These are phyloP conservation scores for Lamellibrachia luymesi DNA, from an alignment of 1,140 invertebrate species.

Conservation along the genomic window DNA sequence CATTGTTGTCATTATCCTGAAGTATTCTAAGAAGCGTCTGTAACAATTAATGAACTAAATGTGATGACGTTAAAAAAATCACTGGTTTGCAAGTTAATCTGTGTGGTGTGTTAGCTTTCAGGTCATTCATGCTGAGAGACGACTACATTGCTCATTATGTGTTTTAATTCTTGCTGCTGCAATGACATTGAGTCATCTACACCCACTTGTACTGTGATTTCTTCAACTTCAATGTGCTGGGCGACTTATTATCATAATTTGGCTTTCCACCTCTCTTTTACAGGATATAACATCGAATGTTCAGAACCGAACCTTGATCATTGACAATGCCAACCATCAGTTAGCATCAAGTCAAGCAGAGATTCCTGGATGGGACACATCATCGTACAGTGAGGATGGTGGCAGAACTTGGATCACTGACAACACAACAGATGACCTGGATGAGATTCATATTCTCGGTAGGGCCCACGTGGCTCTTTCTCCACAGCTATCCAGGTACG, in stretches of 20 bases:
- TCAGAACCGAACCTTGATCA: constrained; percentile 38
- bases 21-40: too few relatives aligned
- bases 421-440: constrained; percentile 29
- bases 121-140: too few relatives aligned
- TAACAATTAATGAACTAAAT: too few relatives aligned
- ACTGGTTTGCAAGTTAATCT: too few relatives aligned
- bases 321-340: constrained; percentile 36
- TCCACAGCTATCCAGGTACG: constrained; percentile 28
- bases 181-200: too few relatives aligned
- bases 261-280: constrained; percentile 23
- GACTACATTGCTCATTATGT: too few relatives aligned
- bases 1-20: too few relatives aligned
- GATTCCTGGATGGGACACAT: background rate
- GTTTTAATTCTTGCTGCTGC: too few relatives aligned
- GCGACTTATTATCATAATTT: too few relatives aligned
- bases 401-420: constrained; percentile 35
- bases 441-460: constrained; percentile 33
- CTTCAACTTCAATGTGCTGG: too few relatives aligned
- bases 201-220: background rate
- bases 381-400: constrained; percentile 24
- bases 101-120: too few relatives aligned
- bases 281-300: constrained; percentile 32
- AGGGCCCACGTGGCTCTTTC: constrained; percentile 37
- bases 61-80: too few relatives aligned
- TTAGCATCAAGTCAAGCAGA: background rate